A percentile compares a stretch with the other conserved stretches of the same genome.
Conservation (phyloP, 2,797 vertebrate genomes). For the Channa striata region DNA sequence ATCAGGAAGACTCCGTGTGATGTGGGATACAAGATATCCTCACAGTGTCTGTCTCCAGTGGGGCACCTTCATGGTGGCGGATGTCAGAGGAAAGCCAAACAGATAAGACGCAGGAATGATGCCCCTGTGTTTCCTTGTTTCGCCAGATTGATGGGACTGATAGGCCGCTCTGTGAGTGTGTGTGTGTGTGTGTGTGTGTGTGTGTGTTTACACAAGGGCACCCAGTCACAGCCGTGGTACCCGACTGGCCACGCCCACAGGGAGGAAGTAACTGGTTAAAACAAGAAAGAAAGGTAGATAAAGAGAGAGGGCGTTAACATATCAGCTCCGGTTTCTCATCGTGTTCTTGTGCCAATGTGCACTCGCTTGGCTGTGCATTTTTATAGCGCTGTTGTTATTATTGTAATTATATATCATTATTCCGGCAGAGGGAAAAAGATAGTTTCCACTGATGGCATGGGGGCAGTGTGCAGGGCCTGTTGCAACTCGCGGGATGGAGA, state of each 20-base stretch:
- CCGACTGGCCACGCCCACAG: slow-evolving; percentile 19
- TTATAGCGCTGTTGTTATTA: slow-evolving; percentile 75
- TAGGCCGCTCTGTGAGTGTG: slow-evolving; percentile 71
- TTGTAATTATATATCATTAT: slow-evolving; percentile 87
- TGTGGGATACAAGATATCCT: slow-evolving; percentile 70
- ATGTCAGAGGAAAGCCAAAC: slow-evolving; percentile 76
- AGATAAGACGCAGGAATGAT: slow-evolving; percentile 83
- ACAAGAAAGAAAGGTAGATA: slow-evolving; percentile 5
- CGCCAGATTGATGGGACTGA: slow-evolving; percentile 78
- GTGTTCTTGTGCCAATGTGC: slow-evolving; percentile 34
- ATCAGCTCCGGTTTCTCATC: slow-evolving; percentile 48
- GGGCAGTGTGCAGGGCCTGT: slow-evolving; percentile 78
- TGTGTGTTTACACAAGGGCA: slow-evolving; percentile 74
- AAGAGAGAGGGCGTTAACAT: slow-evolving; percentile 10
- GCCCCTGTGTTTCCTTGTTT: slow-evolving; percentile 82
- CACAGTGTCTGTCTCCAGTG: slow-evolving; percentile 70
- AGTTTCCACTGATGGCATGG: slow-evolving; percentile 79
- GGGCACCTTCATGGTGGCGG: slow-evolving; percentile 79
- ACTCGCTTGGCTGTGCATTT: slow-evolving; percentile 47
- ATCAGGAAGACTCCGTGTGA: slow-evolving; percentile 52
- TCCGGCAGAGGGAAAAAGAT: slow-evolving; percentile 72
- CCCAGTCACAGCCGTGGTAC: slow-evolving; percentile 40
- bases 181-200: slow-evolving; percentile 70
- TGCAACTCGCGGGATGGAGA: slow-evolving; percentile 70
- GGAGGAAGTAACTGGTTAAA: slow-evolving; percentile 32